Evolutionary conservation across 2,113 vertebrate species (phyloP), one percentile per base, ranked within the genome.

Genomic region (Indicator indicator): DNA sequence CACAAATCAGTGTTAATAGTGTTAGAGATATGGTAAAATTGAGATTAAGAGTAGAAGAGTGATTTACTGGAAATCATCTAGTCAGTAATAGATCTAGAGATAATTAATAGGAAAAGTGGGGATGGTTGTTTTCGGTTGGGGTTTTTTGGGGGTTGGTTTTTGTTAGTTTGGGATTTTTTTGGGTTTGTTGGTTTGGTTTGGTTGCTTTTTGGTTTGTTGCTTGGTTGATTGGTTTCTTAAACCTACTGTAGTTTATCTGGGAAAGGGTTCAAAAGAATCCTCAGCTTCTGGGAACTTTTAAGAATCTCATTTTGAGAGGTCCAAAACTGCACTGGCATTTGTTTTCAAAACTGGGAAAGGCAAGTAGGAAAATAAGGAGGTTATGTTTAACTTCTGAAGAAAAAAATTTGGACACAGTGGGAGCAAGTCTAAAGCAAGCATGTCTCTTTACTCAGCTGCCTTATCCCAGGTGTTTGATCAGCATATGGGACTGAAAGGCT

Each of bases 381-480:
- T 68, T 89, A 50, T 5, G 0, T 84, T 96, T 88, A 90, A 76
- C n/a, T 80, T 85, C 8, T 55, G 64, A 71, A 56, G 52, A 84
- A 90, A 86, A 75, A 86, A 30, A n/a, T 2, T 12, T 36, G 38
- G 44, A 59, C 62, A 8, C 7, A 33, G 44, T 77, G 32, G 59
- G 71, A 74, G 52, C 55, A 70, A 69, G n/a, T 78, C 70, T 94
- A 28, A 86, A 92, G 75, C 74, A 72, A 44, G 67, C 48, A 42
- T 36, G 33, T 90, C 74, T 96, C 93, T 94, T 95, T 96, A 83
- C 91, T 94, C 95, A 96, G 95, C 95, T 97, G 95, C 89, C 38
- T 84, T 84, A 54, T 93, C 89, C 60, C 86, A 96, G 89, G 79
- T 96, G 93, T 78, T 88, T 92, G 54, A 60, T 80, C 70, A 88